Conservation (phyloP, 1,140 invertebrate genomes). For the Meloidogyne hapla region DNA sequence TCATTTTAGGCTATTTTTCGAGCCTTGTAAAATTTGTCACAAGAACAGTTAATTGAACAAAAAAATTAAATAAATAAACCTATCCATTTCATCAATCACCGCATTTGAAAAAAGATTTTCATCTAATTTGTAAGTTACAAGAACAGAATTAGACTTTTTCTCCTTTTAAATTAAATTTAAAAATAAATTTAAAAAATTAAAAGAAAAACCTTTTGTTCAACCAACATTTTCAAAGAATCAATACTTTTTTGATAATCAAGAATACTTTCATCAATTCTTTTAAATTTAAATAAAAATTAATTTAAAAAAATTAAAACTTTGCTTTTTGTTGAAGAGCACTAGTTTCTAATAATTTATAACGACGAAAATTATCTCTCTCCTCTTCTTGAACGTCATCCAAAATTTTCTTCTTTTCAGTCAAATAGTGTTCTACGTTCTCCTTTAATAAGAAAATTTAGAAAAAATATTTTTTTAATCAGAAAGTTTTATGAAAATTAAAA, state of each 20-base stretch:
- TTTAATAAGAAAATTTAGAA: slow-evolving; percentile 68
- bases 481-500: too few relatives aligned
- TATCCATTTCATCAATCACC: slow-evolving; percentile 82
- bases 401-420: slow-evolving; percentile 77
- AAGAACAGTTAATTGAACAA: background rate
- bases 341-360: slow-evolving; percentile 95
- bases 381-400: slow-evolving; percentile 79
- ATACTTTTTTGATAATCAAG: slow-evolving; percentile 87
- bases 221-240: slow-evolving; percentile 38
- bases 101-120: slow-evolving; percentile 90
- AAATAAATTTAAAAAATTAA: slow-evolving; percentile 19
- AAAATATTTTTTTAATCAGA: background rate
- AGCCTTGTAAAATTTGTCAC: too few relatives aligned
- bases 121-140: slow-evolving; percentile 87
- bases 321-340: slow-evolving; percentile 79
- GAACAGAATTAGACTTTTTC: slow-evolving; percentile 69
- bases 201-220: slow-evolving; percentile 74
- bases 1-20: too few relatives aligned
- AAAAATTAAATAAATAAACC: background rate
- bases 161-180: slow-evolving; percentile 61
- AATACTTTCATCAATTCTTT: slow-evolving; percentile 73
- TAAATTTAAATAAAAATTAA: slow-evolving; percentile 39
- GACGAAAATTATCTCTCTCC: slow-evolving; percentile 85
- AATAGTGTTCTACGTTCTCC: slow-evolving; percentile 93
- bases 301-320: slow-evolving; percentile 63